A percentile compares a stretch with the other conserved stretches of the same genome.
phyloP scores from a whole-genome alignment of 2,113 vertebrate genomes.

The Sardina pilchardus region DNA sequence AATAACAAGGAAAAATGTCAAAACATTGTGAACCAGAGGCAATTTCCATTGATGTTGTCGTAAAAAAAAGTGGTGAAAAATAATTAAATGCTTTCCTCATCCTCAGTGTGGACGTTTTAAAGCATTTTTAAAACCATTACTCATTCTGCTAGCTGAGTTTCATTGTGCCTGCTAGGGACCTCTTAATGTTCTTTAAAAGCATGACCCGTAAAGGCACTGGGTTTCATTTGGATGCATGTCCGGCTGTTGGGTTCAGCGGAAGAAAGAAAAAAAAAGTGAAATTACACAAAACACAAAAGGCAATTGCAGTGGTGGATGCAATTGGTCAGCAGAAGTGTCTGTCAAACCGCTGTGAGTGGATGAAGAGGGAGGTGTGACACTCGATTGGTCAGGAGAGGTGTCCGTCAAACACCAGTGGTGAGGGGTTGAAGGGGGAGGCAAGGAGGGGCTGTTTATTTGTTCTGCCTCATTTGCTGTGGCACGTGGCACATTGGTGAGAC shows the following conservation, averaged over 20 bases:
- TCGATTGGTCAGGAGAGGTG: not conserved
- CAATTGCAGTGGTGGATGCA: not conserved
- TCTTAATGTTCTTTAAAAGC: not conserved
- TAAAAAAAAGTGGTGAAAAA: not conserved
- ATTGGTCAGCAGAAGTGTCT: not conserved
- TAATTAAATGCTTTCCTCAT: conserved; percentile 1
- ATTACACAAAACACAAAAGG: not conserved
- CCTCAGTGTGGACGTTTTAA: conserved; percentile 5
- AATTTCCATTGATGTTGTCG: not conserved
- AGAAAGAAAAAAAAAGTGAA: not conserved
- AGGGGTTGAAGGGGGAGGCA: not conserved
- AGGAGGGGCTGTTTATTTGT: conserved; percentile 10
- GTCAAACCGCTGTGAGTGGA: not conserved
- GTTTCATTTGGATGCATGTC: conserved; percentile 7
- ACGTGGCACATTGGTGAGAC: not conserved
- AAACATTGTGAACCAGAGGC: not conserved
- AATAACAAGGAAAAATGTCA: conserved; percentile 1
- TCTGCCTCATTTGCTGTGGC: conserved; percentile 16
- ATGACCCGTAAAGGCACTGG: not conserved
- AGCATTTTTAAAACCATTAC: conserved; percentile 4
- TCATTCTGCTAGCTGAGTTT: not conserved
- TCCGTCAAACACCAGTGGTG: not conserved
- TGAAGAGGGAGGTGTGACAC: not conserved
- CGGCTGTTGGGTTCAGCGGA: not conserved
- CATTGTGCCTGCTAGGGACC: not conserved